Conservation (phyloP, 2,113 vertebrate genomes). For the Pholis gunnellus region DNA sequence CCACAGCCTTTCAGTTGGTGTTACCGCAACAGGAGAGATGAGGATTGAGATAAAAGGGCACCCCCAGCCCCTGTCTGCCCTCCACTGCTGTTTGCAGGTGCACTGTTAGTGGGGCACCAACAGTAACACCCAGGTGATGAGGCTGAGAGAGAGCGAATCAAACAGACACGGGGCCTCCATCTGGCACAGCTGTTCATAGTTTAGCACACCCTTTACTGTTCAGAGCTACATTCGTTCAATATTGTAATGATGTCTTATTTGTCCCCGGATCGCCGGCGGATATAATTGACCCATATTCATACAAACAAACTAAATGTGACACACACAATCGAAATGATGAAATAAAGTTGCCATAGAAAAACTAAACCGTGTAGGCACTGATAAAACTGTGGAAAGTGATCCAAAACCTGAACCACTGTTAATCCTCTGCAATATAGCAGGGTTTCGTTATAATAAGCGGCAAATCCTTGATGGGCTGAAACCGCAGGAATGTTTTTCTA, state of each 20-base stretch:
- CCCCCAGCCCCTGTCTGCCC: constrained; percentile 78
- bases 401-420: background rate
- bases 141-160: constrained; percentile 47
- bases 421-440: background rate
- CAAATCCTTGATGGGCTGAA: constrained; percentile 27
- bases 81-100: constrained; percentile 44
- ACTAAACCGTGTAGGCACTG: background rate
- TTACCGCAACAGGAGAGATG: constrained; percentile 78
- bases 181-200: constrained; percentile 57
- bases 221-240: constrained; percentile 5
- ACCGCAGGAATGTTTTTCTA: constrained; percentile 20
- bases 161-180: constrained; percentile 51
- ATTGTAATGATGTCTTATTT: constrained; percentile 4
- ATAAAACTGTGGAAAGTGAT: constrained; percentile 9
- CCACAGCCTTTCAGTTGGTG: constrained; percentile 83
- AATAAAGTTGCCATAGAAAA: background rate
- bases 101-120: constrained; percentile 85
- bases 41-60: constrained; percentile 80
- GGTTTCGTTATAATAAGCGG: constrained; percentile 30
- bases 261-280: background rate
- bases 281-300: background rate
- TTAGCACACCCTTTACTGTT: constrained; percentile 3
- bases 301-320: background rate
- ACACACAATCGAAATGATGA: background rate
- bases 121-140: constrained; percentile 88